Evolutionary conservation across 2,888 invertebrate genomes (phyloP).

Genomic region (Drosophila austrosaltans): DNA sequence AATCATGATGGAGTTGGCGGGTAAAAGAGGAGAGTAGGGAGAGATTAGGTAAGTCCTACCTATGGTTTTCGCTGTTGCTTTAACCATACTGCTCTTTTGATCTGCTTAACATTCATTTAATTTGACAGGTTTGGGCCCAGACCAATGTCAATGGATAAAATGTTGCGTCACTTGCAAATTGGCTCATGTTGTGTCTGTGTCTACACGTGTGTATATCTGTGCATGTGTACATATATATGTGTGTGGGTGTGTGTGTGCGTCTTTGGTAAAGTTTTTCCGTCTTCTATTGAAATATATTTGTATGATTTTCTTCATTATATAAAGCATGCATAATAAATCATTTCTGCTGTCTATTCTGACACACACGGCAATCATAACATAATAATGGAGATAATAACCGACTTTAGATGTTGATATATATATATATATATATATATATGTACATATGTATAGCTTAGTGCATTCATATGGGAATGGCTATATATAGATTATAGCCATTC

Average conservation of each 20-base stretch:
- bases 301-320: conserved; percentile 26
- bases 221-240: not conserved
- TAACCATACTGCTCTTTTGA: conserved; percentile 26
- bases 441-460: no score
- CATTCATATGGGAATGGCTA: no score
- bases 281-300: not conserved
- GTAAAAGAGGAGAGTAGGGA: not conserved
- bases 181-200: conserved; percentile 16
- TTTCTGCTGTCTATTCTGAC: conserved; percentile 23
- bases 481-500: no score
- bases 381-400: conserved; percentile 24
- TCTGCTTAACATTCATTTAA: conserved; percentile 37
- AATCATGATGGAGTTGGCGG: not conserved
- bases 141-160: conserved; percentile 15
- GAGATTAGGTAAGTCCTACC: not conserved
- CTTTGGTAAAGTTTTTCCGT: conserved; percentile 9
- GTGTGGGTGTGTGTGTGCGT: not conserved
- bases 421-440: not conserved
- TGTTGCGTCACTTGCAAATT: conserved; percentile 35
- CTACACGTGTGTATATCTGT: not conserved
- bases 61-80: conserved; percentile 6
- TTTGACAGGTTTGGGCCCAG: conserved; percentile 25
- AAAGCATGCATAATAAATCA: conserved; percentile 50
- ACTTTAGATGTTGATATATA: conserved; percentile 11
- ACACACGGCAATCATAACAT: conserved; percentile 25